Conservation (phyloP, 2,888 invertebrate genomes). For the Patella caerulea region DNA sequence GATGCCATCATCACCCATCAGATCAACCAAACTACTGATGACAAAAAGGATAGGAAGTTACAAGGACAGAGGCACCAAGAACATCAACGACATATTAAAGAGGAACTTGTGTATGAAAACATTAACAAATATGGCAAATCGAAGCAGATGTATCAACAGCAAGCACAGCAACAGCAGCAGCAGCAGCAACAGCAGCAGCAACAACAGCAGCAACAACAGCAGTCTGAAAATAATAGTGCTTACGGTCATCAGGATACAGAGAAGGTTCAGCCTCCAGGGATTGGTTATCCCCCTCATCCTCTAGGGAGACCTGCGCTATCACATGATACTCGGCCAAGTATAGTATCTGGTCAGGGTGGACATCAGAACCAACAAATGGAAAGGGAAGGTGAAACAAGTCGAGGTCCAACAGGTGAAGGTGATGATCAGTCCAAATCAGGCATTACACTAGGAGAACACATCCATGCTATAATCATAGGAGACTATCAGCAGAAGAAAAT, state of each 20-base stretch:
- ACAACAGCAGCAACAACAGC: conserved; percentile 31
- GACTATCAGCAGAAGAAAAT: too few species aligned
- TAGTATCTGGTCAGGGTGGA: conserved; percentile 17
- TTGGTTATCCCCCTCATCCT: conserved; percentile 25
- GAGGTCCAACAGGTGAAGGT: conserved; percentile 12
- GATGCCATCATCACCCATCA: conserved; percentile 97
- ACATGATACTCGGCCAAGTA: conserved; percentile 21
- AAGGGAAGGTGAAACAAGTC: conserved; percentile 19
- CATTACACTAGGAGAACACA: conserved; percentile 80
- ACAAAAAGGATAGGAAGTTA: conserved; percentile 24
- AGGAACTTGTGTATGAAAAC: conserved; percentile 11
- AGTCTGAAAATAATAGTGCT: conserved; percentile 26
- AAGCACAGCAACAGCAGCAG: conserved; percentile 31
- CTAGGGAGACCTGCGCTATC: conserved; percentile 26
- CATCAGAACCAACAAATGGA: neutral
- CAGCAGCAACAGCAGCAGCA: conserved; percentile 18
- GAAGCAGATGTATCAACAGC: conserved; percentile 18
- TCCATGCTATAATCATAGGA: conserved; percentile 89
- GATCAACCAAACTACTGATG: conserved; percentile 77
- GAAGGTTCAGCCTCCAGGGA: conserved; percentile 26
- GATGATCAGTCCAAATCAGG: conserved; percentile 13
- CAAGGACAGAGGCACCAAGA: conserved; percentile 1
- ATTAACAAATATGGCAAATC: conserved; percentile 26
- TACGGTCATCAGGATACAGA: conserved; percentile 31
- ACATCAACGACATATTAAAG: neutral